Base-by-base conservation (phyloP, 2,797 vertebrate genomes). In the Coregonus ussuriensis region DNA sequence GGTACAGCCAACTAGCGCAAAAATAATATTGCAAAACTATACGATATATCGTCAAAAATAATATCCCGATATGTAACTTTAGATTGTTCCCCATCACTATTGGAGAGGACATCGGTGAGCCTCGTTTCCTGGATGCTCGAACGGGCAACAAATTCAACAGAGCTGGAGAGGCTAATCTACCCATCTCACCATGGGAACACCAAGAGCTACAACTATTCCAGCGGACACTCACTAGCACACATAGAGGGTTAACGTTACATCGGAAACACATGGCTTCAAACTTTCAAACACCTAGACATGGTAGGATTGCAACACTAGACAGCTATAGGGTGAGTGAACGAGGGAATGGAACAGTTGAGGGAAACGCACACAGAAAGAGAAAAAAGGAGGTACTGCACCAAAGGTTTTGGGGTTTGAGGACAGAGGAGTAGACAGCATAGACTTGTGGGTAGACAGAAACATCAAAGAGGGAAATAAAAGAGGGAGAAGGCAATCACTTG, bases 221-320 rank as follows among this genome's bases (percentile, higher is more conserved):
- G 77, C 73, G 75, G 73, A 18, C 25, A 71, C 62, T 65, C 53
- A 52, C 9, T 1, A 1, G 51, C 25, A 75, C 52, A 16, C 3
- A 18, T 18, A 71, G 6, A 74, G 71, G 37, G 41, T 56, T 70
- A 79, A 35, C 5, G 31, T 76, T 82, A 85, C 71, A 79, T 88
- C 53, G 74, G 76, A 85, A 88, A 82, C 85, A 88, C 75, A 81
- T 86, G 84, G 56, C 5, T 21, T 21, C n/a, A 21, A 35, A 67
- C 29, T 1, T 21, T 21, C n/a, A 21, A 35, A 67, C 29, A 67
- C 29, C 31, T 67, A 72, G 56, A 69, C 75, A 56, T 52, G 59
- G 29, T 52, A 77, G 15, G 47, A 72, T 15, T 71, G 74, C 56
- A 25, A 37, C 31, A 62, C 6, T 52, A n/a, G 51, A 71, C 66